These are phyloP conservation scores for Parauchenoglanis punctatus DNA, from an alignment of 2,797 vertebrate genomes.

Conservation along the genomic window DNA sequence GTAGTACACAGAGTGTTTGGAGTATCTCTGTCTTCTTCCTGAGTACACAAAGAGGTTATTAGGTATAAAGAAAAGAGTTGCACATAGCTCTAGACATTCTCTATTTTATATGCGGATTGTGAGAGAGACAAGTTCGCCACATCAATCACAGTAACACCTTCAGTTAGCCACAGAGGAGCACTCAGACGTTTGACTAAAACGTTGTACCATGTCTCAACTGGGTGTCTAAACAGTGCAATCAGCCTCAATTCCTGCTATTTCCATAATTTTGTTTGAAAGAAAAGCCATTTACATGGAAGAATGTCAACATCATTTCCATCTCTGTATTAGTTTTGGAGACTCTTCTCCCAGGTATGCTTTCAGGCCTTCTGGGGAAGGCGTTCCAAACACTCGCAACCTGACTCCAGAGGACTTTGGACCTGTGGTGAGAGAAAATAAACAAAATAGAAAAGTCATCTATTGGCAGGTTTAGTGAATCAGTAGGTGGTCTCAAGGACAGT, in stretches of 20 bases:
- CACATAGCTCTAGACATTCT: not conserved
- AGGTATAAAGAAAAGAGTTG: not conserved
- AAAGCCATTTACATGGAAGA: slow-evolving; percentile 25
- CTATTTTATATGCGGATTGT: not conserved
- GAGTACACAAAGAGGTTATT: slow-evolving; percentile 11
- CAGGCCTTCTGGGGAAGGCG: slow-evolving; percentile 46
- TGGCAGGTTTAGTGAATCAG: slow-evolving; percentile 55
- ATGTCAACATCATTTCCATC: slow-evolving; percentile 50
- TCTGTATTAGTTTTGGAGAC: slow-evolving; percentile 39
- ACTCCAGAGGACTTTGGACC: slow-evolving; percentile 46
- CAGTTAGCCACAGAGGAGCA: not conserved
- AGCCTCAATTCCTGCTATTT: slow-evolving; percentile 33
- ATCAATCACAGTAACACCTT: slow-evolving; percentile 1
- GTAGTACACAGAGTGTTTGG: not conserved
- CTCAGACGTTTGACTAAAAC: slow-evolving; percentile 30
- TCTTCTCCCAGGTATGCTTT: slow-evolving; percentile 43
- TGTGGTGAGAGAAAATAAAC: slow-evolving; percentile 56
- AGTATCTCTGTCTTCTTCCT: not conserved
- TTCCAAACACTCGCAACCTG: slow-evolving; percentile 49
- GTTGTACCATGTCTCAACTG: slow-evolving; percentile 13
- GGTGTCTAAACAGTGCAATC: slow-evolving; percentile 35
- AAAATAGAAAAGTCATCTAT: slow-evolving; percentile 58
- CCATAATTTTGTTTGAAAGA: slow-evolving; percentile 36
- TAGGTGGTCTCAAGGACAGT: slow-evolving; percentile 60
- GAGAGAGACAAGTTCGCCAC: not conserved